These are phyloP conservation scores for Mormyrus lacerda DNA, from an alignment of 2,113 vertebrate species.

Conservation along the genomic window DNA sequence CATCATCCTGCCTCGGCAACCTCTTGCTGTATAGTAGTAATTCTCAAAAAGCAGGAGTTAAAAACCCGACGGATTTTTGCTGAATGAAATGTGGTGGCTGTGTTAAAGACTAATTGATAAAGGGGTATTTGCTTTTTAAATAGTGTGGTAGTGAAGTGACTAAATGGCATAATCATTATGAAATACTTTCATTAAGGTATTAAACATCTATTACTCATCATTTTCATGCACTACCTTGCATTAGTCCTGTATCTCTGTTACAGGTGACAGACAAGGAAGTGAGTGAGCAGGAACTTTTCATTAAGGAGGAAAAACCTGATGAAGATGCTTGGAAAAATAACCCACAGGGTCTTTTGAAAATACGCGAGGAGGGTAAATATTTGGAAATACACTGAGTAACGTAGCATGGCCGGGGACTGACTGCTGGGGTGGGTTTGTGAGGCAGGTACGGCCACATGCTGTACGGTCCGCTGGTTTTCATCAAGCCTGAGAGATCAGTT, in stretches of 20 bases:
- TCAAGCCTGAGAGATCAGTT: neutral
- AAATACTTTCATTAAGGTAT: neutral
- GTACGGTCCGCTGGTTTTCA: neutral
- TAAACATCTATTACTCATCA: neutral
- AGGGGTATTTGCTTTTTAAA: neutral
- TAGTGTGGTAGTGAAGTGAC: neutral
- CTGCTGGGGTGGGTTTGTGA: neutral
- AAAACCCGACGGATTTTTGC: neutral
- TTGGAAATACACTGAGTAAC: neutral
- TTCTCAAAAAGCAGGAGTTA: neutral
- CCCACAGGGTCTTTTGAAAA: neutral
- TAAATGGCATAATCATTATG: neutral
- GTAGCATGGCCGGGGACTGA: too few relatives aligned
- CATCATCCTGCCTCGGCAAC: neutral
- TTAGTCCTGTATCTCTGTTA: neutral
- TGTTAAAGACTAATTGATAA: neutral
- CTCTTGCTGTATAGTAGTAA: neutral
- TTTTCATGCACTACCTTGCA: neutral
- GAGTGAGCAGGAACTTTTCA: neutral
- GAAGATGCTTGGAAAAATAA: constrained; percentile 11
- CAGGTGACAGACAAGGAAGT: constrained; percentile 9
- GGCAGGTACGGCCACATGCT: neutral
- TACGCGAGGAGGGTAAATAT: neutral
- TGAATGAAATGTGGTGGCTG: neutral
- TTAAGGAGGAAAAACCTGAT: constrained; percentile 19